Conservation (phyloP, 2,888 invertebrate genomes). For the Melanostoma scalare region DNA sequence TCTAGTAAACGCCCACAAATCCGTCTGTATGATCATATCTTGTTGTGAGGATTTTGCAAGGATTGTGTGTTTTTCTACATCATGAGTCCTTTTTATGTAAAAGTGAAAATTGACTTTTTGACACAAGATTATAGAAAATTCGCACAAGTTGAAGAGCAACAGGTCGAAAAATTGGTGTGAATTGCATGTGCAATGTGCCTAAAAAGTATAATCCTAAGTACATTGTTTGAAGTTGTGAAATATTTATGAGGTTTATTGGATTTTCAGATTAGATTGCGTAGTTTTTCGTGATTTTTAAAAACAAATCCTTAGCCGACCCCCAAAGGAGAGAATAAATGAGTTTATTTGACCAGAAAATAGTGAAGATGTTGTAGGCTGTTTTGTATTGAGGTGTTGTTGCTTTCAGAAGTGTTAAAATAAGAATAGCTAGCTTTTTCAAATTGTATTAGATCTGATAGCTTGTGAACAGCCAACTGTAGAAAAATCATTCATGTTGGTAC, state of each 20-base stretch:
- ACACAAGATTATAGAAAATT: conserved; percentile 43
- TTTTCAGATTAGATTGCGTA: conserved; percentile 77
- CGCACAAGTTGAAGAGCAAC: background rate
- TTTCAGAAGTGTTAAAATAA: too few relatives aligned
- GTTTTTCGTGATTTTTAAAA: conserved; percentile 9
- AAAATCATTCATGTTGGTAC: too few relatives aligned
- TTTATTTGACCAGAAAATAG: conserved; percentile 44
- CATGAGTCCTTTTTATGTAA: conserved; percentile 24
- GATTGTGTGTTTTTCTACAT: conserved; percentile 4
- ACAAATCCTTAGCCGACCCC: conserved; percentile 16
- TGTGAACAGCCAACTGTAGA: too few relatives aligned
- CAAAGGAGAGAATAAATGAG: conserved; percentile 44
- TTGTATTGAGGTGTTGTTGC: background rate
- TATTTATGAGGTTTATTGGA: conserved; percentile 80
- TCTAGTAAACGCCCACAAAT: conserved; percentile 81
- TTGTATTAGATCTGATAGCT: too few relatives aligned
- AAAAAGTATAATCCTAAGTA: conserved; percentile 24
- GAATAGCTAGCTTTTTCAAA: too few relatives aligned
- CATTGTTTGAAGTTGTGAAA: conserved; percentile 76
- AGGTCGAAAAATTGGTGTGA: conserved; percentile 48
- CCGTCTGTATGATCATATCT: conserved; percentile 17
- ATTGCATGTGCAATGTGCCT: conserved; percentile 15
- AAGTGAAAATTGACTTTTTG: conserved; percentile 58
- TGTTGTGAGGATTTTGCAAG: conserved; percentile 59
- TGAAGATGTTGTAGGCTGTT: background rate